phyloP scores from a whole-genome alignment of 2,888 invertebrate species.

The Eupithecia subumbrata region DNA sequence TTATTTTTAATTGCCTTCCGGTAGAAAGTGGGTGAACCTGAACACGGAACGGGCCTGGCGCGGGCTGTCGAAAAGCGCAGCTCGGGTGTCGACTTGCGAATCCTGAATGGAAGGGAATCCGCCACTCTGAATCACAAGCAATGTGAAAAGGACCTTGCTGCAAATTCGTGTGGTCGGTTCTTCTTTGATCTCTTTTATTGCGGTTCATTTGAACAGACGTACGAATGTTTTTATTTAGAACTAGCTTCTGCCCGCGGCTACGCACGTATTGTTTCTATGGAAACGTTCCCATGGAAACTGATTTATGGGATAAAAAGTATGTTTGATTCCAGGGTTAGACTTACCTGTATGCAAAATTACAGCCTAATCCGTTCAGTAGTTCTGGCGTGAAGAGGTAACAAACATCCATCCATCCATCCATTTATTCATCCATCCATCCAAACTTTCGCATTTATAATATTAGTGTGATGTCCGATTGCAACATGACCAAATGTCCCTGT shows the following conservation, averaged over 20 bases:
- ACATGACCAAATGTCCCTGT: not conserved
- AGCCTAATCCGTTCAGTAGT: too few relatives aligned
- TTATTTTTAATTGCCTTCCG: constrained; percentile 81
- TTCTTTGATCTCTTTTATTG: not conserved
- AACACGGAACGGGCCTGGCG: constrained; percentile 68
- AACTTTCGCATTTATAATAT: too few relatives aligned
- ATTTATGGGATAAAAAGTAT: too few relatives aligned
- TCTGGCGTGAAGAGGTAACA: too few relatives aligned
- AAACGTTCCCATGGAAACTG: too few relatives aligned
- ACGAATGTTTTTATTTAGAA: not conserved
- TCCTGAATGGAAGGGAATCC: constrained; percentile 26
- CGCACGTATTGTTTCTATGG: too few relatives aligned
- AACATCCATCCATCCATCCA: too few relatives aligned
- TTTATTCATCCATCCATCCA: too few relatives aligned
- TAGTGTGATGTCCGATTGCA: not conserved
- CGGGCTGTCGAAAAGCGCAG: constrained; percentile 66
- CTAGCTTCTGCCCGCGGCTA: too few relatives aligned
- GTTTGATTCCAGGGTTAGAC: too few relatives aligned
- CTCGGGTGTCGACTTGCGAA: constrained; percentile 51
- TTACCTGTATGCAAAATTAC: too few relatives aligned
- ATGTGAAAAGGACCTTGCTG: not conserved
- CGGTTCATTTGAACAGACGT: not conserved
- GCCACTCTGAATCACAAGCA: not conserved
- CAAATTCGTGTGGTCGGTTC: not conserved
- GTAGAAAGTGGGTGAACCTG: constrained; percentile 81